These are phyloP conservation scores for Percina caprodes DNA, from an alignment of 2,113 vertebrate species.

Conservation along the genomic window DNA sequence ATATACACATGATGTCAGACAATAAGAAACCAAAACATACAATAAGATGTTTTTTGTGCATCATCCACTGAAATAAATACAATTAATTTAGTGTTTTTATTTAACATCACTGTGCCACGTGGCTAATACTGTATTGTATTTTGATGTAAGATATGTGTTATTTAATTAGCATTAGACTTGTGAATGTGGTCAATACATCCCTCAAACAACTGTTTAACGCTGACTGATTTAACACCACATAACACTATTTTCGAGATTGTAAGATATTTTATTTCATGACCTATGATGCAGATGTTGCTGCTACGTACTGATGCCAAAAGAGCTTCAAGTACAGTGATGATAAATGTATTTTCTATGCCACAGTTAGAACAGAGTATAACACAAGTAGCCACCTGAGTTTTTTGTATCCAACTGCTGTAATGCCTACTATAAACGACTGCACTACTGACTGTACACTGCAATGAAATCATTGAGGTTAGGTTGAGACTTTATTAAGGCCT, in stretches of 20 bases:
- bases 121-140: constrained; percentile 6
- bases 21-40: constrained; percentile 33
- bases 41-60: constrained; percentile 21
- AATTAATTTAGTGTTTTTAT: constrained; percentile 50
- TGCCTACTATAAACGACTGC: constrained; percentile 8
- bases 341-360: constrained; percentile 17
- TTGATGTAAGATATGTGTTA: neutral
- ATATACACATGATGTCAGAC: constrained; percentile 36
- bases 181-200: constrained; percentile 1
- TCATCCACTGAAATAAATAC: constrained; percentile 61
- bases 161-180: constrained; percentile 11
- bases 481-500: constrained; percentile 22
- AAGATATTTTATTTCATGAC: constrained; percentile 5
- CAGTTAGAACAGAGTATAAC: constrained; percentile 1
- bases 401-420: constrained; percentile 7
- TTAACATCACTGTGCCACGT: neutral
- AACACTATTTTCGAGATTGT: constrained; percentile 13
- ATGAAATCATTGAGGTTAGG: constrained; percentile 31
- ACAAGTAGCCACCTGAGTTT: constrained; percentile 42
- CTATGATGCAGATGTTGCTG: neutral
- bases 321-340: constrained; percentile 49
- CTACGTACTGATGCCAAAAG: neutral
- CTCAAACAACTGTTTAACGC: constrained; percentile 12
- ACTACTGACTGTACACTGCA: constrained; percentile 8
- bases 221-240: constrained; percentile 1